Conservation (phyloP, 2,888 invertebrate genomes). For the Archaeoteleia sp. region DNA sequence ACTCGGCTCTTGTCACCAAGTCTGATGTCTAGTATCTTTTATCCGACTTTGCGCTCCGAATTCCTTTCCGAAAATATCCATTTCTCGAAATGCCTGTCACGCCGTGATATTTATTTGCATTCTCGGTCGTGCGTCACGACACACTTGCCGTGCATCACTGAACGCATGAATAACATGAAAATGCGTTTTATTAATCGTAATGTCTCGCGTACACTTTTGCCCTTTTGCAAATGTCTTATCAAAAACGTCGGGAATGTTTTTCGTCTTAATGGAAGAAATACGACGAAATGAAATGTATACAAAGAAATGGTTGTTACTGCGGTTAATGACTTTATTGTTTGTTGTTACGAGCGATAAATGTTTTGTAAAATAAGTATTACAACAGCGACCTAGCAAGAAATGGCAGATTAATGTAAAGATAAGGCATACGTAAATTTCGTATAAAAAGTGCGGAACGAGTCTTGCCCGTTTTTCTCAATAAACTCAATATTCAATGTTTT, state of each 20-base stretch:
- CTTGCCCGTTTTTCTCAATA: neutral
- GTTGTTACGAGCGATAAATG: no score
- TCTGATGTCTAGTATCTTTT: constrained; percentile 50
- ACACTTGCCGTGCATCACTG: constrained; percentile 20
- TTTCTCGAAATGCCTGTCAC: constrained; percentile 42
- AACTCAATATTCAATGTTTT: constrained; percentile 21
- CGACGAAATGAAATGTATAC: no score
- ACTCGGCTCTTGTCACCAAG: constrained; percentile 54
- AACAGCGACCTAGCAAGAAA: no score
- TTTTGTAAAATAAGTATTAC: no score
- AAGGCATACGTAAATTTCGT: constrained; percentile 1
- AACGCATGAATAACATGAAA: constrained; percentile 9
- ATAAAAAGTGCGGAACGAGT: no score
- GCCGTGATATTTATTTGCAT: constrained; percentile 45
- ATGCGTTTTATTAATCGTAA: constrained; percentile 36
- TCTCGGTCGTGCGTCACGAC: constrained; percentile 28
- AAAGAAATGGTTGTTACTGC: no score
- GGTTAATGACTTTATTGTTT: no score
- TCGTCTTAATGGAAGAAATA: no score
- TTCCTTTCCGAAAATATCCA: constrained; percentile 53
- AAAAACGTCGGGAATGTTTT: no score
- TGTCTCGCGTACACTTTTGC: neutral
- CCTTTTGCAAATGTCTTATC: neutral
- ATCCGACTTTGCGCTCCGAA: constrained; percentile 42
- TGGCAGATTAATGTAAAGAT: neutral